phyloP scores from a whole-genome alignment of 2,888 invertebrate species.

The Drosophila mimica region DNA sequence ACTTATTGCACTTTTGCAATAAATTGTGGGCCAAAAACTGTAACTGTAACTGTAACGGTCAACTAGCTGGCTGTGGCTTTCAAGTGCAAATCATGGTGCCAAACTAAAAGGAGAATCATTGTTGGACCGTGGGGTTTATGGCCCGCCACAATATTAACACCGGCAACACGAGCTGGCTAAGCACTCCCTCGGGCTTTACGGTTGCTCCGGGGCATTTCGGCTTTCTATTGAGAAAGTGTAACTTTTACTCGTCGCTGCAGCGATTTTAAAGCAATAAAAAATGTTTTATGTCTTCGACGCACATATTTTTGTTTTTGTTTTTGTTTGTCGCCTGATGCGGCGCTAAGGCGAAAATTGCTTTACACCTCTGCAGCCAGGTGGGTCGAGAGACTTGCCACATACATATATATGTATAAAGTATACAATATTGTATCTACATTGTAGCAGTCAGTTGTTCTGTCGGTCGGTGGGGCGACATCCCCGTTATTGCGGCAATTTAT shows the following conservation, averaged over 20 bases:
- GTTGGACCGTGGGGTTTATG: constrained; percentile 65
- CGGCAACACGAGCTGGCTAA: constrained; percentile 37
- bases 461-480: constrained; percentile 43
- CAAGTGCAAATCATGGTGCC: constrained; percentile 39
- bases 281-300: constrained; percentile 74
- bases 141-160: constrained; percentile 57
- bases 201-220: constrained; percentile 28
- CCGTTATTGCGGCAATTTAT: constrained; percentile 74
- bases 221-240: constrained; percentile 79
- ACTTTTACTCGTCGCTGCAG: constrained; percentile 65
- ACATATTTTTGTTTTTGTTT: constrained; percentile 43
- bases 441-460: constrained; percentile 25
- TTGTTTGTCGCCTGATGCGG: constrained; percentile 39
- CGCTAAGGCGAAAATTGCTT: constrained; percentile 71
- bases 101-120: constrained; percentile 37
- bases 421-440: constrained; percentile 37
- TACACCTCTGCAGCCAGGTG: constrained; percentile 54
- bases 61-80: constrained; percentile 46
- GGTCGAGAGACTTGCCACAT: not conserved
- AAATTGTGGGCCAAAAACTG: constrained; percentile 56
- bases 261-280: constrained; percentile 80
- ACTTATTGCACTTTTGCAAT: constrained; percentile 74
- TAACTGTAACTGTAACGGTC: constrained; percentile 48
- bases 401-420: not conserved
- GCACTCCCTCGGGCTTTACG: constrained; percentile 65